Evolutionary conservation across 2,797 vertebrate species (phyloP), one percentile per base, ranked within the genome.

Genomic region (Sebastes minor): DNA sequence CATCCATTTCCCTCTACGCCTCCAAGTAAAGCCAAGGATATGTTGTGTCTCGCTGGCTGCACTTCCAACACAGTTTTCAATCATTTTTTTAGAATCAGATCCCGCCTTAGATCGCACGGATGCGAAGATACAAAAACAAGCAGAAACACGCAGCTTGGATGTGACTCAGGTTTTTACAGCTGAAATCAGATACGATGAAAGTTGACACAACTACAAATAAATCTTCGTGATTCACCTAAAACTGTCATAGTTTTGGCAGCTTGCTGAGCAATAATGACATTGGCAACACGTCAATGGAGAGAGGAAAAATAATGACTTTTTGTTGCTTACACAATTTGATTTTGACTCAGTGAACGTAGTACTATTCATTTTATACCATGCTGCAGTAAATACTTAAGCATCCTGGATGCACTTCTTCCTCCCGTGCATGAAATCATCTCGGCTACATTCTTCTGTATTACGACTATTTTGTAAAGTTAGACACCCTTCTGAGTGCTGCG

Each of bases 61-160:
- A 8, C 25, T 18, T 59, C 25, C 38, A 33, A 64, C 65, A 68
- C 56, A 61, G 59, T 52, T 55, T 55, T 42, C 60, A 14, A 22
- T 64, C 35, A 10, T 52, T 33, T 67, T 56, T 57, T 25, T 38
- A 30, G 71, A 72, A 80, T 80, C 69, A 13, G 72, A 64, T 82
- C 42, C 38, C 38, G 61, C 64, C 16, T 8, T 42, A 13, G 12
- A 22, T 72, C 2, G 25, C 61, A 72, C 5, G 18, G 35, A 81
- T n/a, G 38, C 10, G n/a, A 67, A 67, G 55, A 52, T 65, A 14
- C 38, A 55, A 55, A 14, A 52, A 42, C 20, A 27, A 67, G 52
- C 18, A 12, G 25, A 83, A 80, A 78, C 53, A 49, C 2, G 2
- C 60, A 66, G 13, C 70, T 28, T 16, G 3, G 28, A 30, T 60